A percentile compares a stretch with the other conserved stretches of the same genome.
Conservation (phyloP, 2,888 invertebrate species). For the Epirrhoe alternata region DNA sequence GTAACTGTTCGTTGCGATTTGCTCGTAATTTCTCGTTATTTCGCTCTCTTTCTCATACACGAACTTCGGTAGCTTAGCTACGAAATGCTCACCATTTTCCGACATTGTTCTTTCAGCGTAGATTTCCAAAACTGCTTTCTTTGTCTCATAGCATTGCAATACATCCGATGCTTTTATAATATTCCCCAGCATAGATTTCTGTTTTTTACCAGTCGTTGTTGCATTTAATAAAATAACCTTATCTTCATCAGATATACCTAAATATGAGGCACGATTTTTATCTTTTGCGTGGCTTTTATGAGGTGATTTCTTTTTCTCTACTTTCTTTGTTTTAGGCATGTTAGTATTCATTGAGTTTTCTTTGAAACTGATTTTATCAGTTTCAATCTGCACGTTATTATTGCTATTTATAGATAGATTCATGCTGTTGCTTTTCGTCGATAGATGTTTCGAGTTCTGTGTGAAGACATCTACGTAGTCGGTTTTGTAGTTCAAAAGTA, state of each 20-base stretch:
- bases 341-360: constrained; percentile 17
- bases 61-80: constrained; percentile 71
- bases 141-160: constrained; percentile 69
- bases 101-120: constrained; percentile 63
- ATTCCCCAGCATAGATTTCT: constrained; percentile 5
- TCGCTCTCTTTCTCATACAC: constrained; percentile 58
- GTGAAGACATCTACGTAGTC: constrained; percentile 58
- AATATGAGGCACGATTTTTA: constrained; percentile 46
- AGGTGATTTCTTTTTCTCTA: constrained; percentile 38
- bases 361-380: constrained; percentile 12
- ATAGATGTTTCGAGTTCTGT: constrained; percentile 52
- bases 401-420: constrained; percentile 43
- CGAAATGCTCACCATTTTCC: constrained; percentile 53
- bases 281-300: constrained; percentile 9
- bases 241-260: constrained; percentile 54
- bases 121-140: constrained; percentile 74
- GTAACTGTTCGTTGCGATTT: constrained; percentile 45
- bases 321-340: constrained; percentile 32
- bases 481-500: constrained; percentile 45
- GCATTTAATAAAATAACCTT: constrained; percentile 48
- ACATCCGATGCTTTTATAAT: constrained; percentile 53
- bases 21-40: constrained; percentile 46
- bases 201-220: constrained; percentile 12
- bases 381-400: constrained; percentile 15
- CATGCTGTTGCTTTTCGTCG: constrained; percentile 43